Evolutionary conservation across 2,113 vertebrate species (phyloP).

Genomic region (Nibea albiflora): DNA sequence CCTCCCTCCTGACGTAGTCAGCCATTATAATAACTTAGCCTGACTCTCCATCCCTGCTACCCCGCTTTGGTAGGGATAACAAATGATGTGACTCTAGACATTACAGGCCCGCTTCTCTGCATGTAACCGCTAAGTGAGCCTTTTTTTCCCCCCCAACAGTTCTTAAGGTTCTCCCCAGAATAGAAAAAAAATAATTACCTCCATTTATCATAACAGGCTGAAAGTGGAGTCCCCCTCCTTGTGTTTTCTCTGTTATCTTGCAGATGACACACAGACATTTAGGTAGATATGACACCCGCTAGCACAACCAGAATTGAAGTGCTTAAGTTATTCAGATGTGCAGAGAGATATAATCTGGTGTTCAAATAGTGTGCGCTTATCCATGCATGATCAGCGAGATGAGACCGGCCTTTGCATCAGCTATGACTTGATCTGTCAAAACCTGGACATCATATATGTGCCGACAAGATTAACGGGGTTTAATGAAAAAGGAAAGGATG

Average conservation of each 20-base stretch:
- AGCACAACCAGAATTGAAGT: neutral
- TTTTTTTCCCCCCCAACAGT: neutral
- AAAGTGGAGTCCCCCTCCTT: neutral
- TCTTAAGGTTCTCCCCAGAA: slow-evolving; percentile 42
- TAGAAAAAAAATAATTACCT: slow-evolving; percentile 48
- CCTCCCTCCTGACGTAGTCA: neutral
- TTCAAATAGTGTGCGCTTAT: slow-evolving; percentile 5
- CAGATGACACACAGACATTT: slow-evolving; percentile 25
- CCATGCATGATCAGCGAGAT: neutral
- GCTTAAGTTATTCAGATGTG: neutral
- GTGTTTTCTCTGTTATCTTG: slow-evolving; percentile 25
- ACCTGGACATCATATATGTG: neutral
- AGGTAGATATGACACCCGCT: neutral
- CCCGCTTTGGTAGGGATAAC: slow-evolving; percentile 5
- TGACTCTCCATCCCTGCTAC: neutral
- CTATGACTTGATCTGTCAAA: slow-evolving; percentile 1
- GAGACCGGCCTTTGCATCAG: slow-evolving; percentile 3
- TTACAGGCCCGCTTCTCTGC: neutral
- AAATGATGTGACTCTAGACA: slow-evolving; percentile 20
- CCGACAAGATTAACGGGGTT: too few relatives aligned
- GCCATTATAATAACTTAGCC: neutral
- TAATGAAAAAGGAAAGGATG: neutral
- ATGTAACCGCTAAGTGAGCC: neutral
- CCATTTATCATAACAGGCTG: slow-evolving; percentile 44
- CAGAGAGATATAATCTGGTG: neutral